Conservation (phyloP, 2,888 invertebrate genomes). For the Andrena hattorfiana region DNA sequence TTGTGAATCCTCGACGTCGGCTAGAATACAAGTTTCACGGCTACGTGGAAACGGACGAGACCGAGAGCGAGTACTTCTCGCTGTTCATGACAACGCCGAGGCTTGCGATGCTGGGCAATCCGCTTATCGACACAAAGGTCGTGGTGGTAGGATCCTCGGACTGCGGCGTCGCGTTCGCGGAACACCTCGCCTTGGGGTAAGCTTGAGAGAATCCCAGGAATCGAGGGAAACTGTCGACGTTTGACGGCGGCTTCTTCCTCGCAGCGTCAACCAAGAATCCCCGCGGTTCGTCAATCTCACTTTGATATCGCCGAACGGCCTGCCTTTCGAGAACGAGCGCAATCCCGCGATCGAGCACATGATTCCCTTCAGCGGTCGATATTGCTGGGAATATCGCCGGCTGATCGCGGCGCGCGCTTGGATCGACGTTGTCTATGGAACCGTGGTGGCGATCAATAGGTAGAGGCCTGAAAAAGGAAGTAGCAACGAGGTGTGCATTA, state of each 20-base stretch:
- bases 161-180: constrained; percentile 88
- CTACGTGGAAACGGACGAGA: constrained; percentile 41
- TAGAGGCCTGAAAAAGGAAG: constrained; percentile 74
- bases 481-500: background rate
- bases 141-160: constrained; percentile 89
- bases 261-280: constrained; percentile 85
- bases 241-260: background rate
- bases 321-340: constrained; percentile 86
- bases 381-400: constrained; percentile 86
- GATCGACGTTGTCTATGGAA: constrained; percentile 88
- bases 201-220: constrained; percentile 46
- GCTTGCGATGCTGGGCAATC: constrained; percentile 85
- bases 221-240: too few relatives aligned
- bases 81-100: constrained; percentile 87
- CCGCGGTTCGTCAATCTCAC: constrained; percentile 90
- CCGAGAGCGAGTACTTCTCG: constrained; percentile 82
- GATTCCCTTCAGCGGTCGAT: constrained; percentile 86
- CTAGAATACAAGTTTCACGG: constrained; percentile 69
- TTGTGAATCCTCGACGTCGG: constrained; percentile 77
- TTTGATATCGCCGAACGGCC: constrained; percentile 89
- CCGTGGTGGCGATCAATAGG: constrained; percentile 87
- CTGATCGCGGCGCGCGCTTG: constrained; percentile 88
- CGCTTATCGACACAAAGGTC: constrained; percentile 87
- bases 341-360: constrained; percentile 84
- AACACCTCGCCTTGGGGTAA: constrained; percentile 87